Conservation (phyloP, 2,113 vertebrate species). For the Halcyon malimbica region DNA sequence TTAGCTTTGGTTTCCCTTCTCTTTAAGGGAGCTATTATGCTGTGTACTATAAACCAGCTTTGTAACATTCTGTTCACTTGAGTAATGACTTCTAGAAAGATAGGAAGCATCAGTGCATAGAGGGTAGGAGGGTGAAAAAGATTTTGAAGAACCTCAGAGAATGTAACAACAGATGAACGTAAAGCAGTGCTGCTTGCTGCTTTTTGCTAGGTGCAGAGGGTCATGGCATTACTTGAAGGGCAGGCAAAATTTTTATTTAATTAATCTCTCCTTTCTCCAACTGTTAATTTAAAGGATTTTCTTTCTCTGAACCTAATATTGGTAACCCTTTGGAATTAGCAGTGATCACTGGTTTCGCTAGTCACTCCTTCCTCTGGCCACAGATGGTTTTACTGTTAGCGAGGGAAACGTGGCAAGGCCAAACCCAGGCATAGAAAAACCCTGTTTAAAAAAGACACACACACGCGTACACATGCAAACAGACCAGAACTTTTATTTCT, state of each 20-base stretch:
- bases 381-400: background rate
- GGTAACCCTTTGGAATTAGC: background rate
- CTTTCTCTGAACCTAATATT: background rate
- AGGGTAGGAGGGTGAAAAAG: background rate
- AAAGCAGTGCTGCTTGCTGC: background rate
- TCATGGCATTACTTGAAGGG: background rate
- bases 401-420: background rate
- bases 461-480: too few species aligned
- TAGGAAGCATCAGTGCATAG: background rate
- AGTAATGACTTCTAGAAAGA: background rate
- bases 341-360: background rate
- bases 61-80: constrained; percentile 44
- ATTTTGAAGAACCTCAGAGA: background rate
- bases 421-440: background rate
- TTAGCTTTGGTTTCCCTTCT: constrained; percentile 24
- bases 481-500: background rate
- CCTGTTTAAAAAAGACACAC: background rate
- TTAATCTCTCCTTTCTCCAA: background rate
- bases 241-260: background rate
- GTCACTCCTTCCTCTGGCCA: background rate
- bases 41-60: background rate
- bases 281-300: background rate
- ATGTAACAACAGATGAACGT: background rate
- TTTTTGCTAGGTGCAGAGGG: background rate
- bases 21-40: background rate